phyloP scores from a whole-genome alignment of 2,113 vertebrate genomes.

The Brachionichthys hirsutus region DNA sequence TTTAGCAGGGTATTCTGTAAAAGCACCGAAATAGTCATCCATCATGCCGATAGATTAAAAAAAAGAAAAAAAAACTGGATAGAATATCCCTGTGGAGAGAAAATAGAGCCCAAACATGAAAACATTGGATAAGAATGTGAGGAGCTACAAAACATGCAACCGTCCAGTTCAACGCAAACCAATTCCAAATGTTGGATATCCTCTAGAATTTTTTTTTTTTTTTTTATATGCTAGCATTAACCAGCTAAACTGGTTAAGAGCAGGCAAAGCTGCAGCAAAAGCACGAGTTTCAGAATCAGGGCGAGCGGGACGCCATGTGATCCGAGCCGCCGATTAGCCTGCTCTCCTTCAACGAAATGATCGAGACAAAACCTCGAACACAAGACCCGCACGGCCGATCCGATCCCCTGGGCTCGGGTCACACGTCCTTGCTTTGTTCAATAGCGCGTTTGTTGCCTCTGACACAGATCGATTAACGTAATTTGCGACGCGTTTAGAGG shows the following conservation, averaged over 20 bases:
- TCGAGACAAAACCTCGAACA: constrained; percentile 49
- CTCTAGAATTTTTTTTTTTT: too few relatives aligned
- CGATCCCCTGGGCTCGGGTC: constrained; percentile 36
- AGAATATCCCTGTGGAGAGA: constrained; percentile 11
- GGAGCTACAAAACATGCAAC: background rate
- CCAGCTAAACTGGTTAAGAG: constrained; percentile 15
- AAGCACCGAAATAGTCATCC: constrained; percentile 13
- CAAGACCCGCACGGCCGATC: constrained; percentile 31
- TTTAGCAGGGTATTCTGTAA: constrained; percentile 14
- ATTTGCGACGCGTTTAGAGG: too few relatives aligned
- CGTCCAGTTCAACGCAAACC: background rate
- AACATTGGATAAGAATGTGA: background rate
- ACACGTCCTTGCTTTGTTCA: constrained; percentile 46
- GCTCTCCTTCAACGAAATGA: constrained; percentile 43
- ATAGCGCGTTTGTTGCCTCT: constrained; percentile 46
- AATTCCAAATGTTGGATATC: background rate
- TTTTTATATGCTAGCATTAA: too few relatives aligned
- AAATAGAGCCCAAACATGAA: constrained; percentile 10
- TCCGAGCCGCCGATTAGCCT: constrained; percentile 50
- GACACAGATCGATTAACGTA: constrained; percentile 31
- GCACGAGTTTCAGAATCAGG: constrained; percentile 54
- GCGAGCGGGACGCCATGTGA: constrained; percentile 56
- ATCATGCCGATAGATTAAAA: constrained; percentile 17
- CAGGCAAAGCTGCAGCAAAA: constrained; percentile 37
- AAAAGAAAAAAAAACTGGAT: constrained; percentile 16